These are phyloP conservation scores for Polyodon spathula DNA, from an alignment of 2,113 vertebrate genomes.

Conservation along the genomic window DNA sequence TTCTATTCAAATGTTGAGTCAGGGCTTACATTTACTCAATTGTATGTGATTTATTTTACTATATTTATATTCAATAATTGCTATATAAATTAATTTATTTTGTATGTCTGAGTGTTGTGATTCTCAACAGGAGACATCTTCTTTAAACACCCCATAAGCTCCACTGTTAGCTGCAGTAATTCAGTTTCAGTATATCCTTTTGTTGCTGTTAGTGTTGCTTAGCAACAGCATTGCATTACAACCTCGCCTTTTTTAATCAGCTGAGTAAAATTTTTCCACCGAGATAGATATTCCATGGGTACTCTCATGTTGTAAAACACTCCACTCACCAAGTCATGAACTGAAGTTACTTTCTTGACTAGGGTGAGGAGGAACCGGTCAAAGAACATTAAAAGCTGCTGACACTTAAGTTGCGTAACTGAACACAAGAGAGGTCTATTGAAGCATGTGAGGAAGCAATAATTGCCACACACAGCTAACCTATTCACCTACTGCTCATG, in stretches of 20 bases:
- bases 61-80: too few species aligned
- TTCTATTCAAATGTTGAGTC: too few species aligned
- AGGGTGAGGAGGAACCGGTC: not conserved
- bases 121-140: too few species aligned
- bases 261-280: conserved; percentile 53
- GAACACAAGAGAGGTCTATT: not conserved
- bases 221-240: conserved; percentile 55
- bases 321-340: conserved; percentile 23
- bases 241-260: conserved; percentile 45
- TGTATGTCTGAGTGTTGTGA: too few species aligned
- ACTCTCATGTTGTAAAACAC: conserved; percentile 43
- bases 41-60: too few species aligned
- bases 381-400: too few species aligned
- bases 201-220: conserved; percentile 36
- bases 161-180: too few species aligned
- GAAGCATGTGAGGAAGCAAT: not conserved
- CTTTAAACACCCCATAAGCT: too few species aligned
- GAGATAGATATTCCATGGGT: conserved; percentile 33
- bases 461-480: not conserved
- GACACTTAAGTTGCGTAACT: not conserved
- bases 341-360: conserved; percentile 5
- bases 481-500: not conserved
- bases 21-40: too few species aligned
- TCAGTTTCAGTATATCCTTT: conserved; percentile 43
- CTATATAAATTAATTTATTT: too few species aligned